Evolutionary conservation across 2,797 vertebrate species (phyloP).

Genomic region (Holocentrus rufus): DNA sequence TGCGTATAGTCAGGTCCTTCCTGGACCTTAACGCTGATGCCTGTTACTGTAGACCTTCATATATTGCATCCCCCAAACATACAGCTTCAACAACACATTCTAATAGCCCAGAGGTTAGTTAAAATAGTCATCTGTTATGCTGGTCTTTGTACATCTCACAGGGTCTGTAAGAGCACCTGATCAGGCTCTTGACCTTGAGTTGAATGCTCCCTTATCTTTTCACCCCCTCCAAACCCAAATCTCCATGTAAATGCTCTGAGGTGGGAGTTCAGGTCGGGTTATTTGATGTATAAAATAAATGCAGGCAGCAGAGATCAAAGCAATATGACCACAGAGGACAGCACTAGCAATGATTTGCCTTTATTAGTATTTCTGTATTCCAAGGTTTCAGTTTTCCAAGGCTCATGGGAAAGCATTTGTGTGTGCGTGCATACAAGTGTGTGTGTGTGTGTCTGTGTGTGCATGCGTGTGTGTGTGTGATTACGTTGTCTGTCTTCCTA

Average conservation of each 20-base stretch:
- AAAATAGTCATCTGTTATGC: slow-evolving; percentile 34
- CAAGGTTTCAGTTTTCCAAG: too few relatives aligned
- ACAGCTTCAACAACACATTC: not conserved
- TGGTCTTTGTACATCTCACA: slow-evolving; percentile 42
- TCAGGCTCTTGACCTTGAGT: slow-evolving; percentile 82
- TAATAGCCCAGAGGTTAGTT: slow-evolving; percentile 15
- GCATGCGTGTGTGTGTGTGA: slow-evolving; percentile 24
- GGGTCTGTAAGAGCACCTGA: slow-evolving; percentile 62
- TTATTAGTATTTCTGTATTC: too few relatives aligned
- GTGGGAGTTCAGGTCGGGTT: slow-evolving; percentile 27
- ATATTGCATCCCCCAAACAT: slow-evolving; percentile 3
- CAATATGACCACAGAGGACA: slow-evolving; percentile 48
- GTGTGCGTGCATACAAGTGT: slow-evolving; percentile 59
- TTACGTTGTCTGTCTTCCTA: slow-evolving; percentile 77
- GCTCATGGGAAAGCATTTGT: slow-evolving; percentile 4
- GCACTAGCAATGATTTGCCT: not conserved
- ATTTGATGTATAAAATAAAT: slow-evolving; percentile 38
- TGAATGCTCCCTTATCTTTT: slow-evolving; percentile 68
- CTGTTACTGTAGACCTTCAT: too few relatives aligned
- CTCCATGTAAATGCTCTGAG: slow-evolving; percentile 53
- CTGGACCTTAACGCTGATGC: too few relatives aligned
- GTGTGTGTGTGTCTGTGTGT: slow-evolving; percentile 32
- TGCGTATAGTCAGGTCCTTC: too few relatives aligned
- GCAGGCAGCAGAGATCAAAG: slow-evolving; percentile 81
- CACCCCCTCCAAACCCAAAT: slow-evolving; percentile 71